Percentiles rank a stretch among this genome's conserved stretches.
phyloP scores from a whole-genome alignment of 2,888 invertebrate genomes.

The Calliscelio sp. region DNA sequence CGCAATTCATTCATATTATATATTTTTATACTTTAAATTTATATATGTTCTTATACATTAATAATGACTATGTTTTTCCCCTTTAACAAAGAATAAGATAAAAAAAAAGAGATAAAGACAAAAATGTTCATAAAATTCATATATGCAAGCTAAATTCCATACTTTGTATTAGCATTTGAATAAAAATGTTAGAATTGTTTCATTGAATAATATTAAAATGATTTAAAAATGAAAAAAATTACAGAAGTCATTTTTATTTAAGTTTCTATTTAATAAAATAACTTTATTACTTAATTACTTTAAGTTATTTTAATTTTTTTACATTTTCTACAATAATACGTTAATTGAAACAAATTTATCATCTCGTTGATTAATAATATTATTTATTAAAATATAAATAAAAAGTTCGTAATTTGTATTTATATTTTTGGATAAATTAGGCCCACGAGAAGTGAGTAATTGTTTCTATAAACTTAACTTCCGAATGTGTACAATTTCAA shows the following conservation, averaged over 20 bases:
- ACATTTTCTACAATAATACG: too few species aligned
- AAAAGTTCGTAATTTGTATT: not conserved
- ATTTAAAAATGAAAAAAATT: not conserved
- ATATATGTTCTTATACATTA: too few species aligned
- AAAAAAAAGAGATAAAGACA: not conserved
- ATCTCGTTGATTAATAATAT: not conserved
- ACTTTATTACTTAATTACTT: too few species aligned
- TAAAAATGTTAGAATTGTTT: not conserved
- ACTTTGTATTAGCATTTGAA: conserved; percentile 1
- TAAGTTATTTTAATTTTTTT: too few species aligned
- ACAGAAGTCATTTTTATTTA: not conserved
- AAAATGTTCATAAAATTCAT: not conserved
- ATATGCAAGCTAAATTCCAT: not conserved
- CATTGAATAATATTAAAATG: not conserved
- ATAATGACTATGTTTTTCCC: too few species aligned
- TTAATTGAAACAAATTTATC: too few species aligned
- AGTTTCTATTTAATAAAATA: too few species aligned
- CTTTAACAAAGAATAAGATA: not conserved
- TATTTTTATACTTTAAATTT: too few species aligned
- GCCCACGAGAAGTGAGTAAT: not conserved
- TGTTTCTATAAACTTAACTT: conserved; percentile 15
- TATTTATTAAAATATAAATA: not conserved
- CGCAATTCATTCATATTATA: too few species aligned
- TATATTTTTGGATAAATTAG: not conserved
- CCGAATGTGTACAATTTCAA: conserved; percentile 3